Percentiles rank a stretch among this genome's conserved stretches.
Conservation (phyloP, 1,140 invertebrate species). For the Thaumatotibia leucotreta region DNA sequence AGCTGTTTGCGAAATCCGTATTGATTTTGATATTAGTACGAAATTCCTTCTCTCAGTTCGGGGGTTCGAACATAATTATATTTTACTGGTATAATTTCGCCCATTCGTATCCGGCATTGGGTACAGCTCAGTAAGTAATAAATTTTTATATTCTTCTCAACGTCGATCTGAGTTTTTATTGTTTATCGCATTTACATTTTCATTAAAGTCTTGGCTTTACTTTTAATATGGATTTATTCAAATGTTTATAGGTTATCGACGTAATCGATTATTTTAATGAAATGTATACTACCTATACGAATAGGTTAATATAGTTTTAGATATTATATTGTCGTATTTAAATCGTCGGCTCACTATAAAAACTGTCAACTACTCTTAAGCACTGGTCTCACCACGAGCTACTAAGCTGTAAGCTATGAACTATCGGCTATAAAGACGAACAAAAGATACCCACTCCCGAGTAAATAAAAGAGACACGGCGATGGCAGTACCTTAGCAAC, state of each 20-base stretch:
- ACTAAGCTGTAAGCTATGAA: too few relatives aligned
- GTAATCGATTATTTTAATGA: too few relatives aligned
- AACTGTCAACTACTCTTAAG: too few relatives aligned
- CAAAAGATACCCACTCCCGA: too few relatives aligned
- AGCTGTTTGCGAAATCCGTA: conserved; percentile 20
- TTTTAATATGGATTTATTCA: not conserved
- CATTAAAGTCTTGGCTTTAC: not conserved
- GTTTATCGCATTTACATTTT: conserved; percentile 32
- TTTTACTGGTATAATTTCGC: conserved; percentile 46
- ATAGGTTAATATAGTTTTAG: too few relatives aligned
- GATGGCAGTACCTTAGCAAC: too few relatives aligned
- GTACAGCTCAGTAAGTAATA: conserved; percentile 51
- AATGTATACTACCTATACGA: too few relatives aligned
- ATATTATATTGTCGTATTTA: too few relatives aligned
- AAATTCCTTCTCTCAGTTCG: conserved; percentile 24
- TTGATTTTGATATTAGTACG: conserved; percentile 35
- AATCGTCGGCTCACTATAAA: too few relatives aligned
- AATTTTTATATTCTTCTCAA: conserved; percentile 49
- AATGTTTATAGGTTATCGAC: not conserved
- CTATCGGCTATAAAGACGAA: too few relatives aligned
- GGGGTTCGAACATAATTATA: conserved; percentile 40
- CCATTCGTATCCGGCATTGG: conserved; percentile 48
- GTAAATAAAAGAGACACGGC: too few relatives aligned
- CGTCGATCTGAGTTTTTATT: conserved; percentile 37
- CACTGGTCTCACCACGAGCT: too few relatives aligned